Evolutionary conservation across 2,888 invertebrate genomes (phyloP).

Genomic region (Mesopsocus fuscifrons): DNA sequence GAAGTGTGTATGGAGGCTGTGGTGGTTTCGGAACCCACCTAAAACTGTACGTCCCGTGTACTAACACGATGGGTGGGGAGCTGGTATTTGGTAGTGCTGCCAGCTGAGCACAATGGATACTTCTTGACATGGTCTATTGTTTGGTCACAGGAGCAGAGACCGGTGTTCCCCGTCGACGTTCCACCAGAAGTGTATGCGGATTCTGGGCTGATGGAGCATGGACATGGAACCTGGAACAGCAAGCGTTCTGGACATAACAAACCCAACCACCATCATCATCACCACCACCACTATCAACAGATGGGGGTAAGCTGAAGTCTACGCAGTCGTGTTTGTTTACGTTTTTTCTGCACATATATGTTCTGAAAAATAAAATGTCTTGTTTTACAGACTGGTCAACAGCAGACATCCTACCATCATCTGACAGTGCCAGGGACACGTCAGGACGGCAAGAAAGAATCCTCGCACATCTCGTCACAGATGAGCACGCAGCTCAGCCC

Average conservation of each 20-base stretch:
- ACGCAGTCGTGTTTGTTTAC: no score
- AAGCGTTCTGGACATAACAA: slow-evolving; percentile 23
- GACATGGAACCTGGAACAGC: slow-evolving; percentile 25
- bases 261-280: slow-evolving; percentile 20
- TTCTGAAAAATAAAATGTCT: no score
- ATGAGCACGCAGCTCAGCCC: slow-evolving; percentile 89
- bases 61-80: no score
- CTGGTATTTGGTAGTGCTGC: no score
- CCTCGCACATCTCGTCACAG: no score
- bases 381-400: no score
- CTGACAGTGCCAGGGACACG: slow-evolving; percentile 36
- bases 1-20: no score
- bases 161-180: slow-evolving; percentile 38
- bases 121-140: no score
- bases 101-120: no score
- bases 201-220: slow-evolving; percentile 31
- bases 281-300: slow-evolving; percentile 21
- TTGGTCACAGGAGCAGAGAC: slow-evolving; percentile 40
- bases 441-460: slow-evolving; percentile 39
- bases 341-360: no score
- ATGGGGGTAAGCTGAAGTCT: not conserved
- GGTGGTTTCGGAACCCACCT: no score
- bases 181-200: slow-evolving; percentile 36
- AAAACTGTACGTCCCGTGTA: no score
- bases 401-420: slow-evolving; percentile 34